Evolutionary conservation across 2,797 vertebrate species (phyloP).

Genomic region (Coranthus polyacanthus): DNA sequence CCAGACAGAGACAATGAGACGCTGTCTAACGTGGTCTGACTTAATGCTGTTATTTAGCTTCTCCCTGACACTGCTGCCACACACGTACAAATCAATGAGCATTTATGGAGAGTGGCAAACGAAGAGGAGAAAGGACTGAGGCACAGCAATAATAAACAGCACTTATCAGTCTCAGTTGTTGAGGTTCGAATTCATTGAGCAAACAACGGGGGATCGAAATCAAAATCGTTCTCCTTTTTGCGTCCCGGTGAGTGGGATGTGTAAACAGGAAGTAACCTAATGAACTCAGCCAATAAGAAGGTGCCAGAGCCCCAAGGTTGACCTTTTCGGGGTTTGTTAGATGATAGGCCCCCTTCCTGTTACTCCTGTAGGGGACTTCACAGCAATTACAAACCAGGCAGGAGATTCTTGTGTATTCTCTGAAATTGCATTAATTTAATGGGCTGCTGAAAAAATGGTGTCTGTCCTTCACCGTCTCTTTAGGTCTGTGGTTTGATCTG

Average conservation of each 20-base stretch:
- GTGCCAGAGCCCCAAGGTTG: slow-evolving; percentile 29
- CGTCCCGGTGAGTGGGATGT: slow-evolving; percentile 11
- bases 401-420: slow-evolving; percentile 22
- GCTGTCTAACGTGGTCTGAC: slow-evolving; percentile 8
- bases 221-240: not conserved
- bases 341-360: slow-evolving; percentile 34
- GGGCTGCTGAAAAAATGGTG: not conserved
- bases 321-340: slow-evolving; percentile 59
- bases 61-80: slow-evolving; percentile 27
- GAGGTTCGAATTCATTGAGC: slow-evolving; percentile 25
- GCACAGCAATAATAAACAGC: slow-evolving; percentile 22
- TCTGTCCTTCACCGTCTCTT: not conserved
- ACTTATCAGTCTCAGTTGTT: slow-evolving; percentile 3
- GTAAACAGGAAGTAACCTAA: slow-evolving; percentile 57
- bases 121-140: slow-evolving; percentile 11
- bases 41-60: slow-evolving; percentile 32
- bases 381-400: slow-evolving; percentile 21
- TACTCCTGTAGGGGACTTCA: slow-evolving; percentile 14
- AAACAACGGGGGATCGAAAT: slow-evolving; percentile 42
- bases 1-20: slow-evolving; percentile 4
- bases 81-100: slow-evolving; percentile 35
- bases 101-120: slow-evolving; percentile 23
- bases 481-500: slow-evolving; percentile 97
- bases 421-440: too few relatives aligned
- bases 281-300: slow-evolving; percentile 49